Evolutionary conservation across 2,888 invertebrate genomes (phyloP), one percentile per base, ranked within the genome.

Genomic region (Melanotus villosus): DNA sequence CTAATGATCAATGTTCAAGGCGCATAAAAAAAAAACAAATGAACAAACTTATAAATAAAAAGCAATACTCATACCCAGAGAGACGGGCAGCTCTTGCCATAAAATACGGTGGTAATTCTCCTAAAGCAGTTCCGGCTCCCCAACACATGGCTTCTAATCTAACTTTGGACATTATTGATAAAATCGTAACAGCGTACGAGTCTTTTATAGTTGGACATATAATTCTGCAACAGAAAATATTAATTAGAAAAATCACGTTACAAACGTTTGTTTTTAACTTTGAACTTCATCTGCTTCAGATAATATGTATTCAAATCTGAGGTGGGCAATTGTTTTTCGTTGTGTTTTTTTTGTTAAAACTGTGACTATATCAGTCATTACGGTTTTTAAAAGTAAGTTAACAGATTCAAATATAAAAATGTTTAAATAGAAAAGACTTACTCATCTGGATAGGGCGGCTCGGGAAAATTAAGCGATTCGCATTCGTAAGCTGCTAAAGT

Each of bases 401-500:
- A n/a, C 38, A 6, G 38, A 38, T 6, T 10, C 12, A 43, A 19
- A 18, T 16, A 43, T 7, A 26, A n/a, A 19, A 6, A 50, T 23
- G 2, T 12, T 18, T 18, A 34, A 45, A 59, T n/a, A 6, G 0
- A 36, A 52, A 19, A 26, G 65, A 87, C 91, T 90, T 84, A 96
- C 94, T 98, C 95, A 82, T 97, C 96, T 18, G 99, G 99, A 88
- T 99, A 99, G 0, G 99, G 99, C 52, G 99, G 99, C 79, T 94
- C 92, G 0, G 99, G 99, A 84, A 99, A 99, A 85, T 98, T 92
- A 32, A 99, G 89, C 19, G 93, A 90, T 54, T 94, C 94, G 84
- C 99, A 99, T 85, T 99, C 99, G 84, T 98, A 98, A 0, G 98
- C 99, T 12, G 99, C 99, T 81, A 99, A 87, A 1, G 99, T 99